Percentiles rank a stretch among this genome's conserved stretches.
Conservation (phyloP, 1,140 invertebrate species). For the Ips typographus region DNA sequence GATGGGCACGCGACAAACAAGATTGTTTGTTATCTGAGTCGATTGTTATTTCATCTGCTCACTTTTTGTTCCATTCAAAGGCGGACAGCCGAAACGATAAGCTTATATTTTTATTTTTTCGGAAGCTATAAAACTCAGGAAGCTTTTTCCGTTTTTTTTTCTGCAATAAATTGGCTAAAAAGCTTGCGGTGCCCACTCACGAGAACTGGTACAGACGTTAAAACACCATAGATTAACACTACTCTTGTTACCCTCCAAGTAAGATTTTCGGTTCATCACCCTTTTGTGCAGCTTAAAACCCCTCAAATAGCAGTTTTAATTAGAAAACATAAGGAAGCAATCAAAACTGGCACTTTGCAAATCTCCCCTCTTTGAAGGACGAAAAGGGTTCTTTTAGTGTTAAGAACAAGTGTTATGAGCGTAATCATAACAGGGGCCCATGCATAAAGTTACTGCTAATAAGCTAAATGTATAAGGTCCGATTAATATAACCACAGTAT, state of each 20-base stretch:
- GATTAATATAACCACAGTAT: no score
- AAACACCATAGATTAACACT: not conserved
- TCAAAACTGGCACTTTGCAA: slow-evolving; percentile 1
- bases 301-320: not conserved
- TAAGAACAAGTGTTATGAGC: not conserved
- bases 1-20: slow-evolving; percentile 39
- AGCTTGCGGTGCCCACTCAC: no score
- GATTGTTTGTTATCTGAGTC: slow-evolving; percentile 39
- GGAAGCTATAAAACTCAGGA: not conserved
- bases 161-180: not conserved
- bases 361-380: not conserved
- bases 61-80: slow-evolving; percentile 29
- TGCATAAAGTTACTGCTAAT: no score
- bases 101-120: not conserved
- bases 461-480: no score
- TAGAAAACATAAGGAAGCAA: slow-evolving; percentile 4
- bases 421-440: no score
- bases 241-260: not conserved
- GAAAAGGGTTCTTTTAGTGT: not conserved
- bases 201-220: not conserved
- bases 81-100: not conserved
- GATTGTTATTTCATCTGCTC: slow-evolving; percentile 42
- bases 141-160: slow-evolving; percentile 3
- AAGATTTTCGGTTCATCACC: not conserved
- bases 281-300: not conserved